Evolutionary conservation across 2,113 vertebrate genomes (phyloP), one percentile per base, ranked within the genome.

Genomic region (Brachypodius melanocephalos): DNA sequence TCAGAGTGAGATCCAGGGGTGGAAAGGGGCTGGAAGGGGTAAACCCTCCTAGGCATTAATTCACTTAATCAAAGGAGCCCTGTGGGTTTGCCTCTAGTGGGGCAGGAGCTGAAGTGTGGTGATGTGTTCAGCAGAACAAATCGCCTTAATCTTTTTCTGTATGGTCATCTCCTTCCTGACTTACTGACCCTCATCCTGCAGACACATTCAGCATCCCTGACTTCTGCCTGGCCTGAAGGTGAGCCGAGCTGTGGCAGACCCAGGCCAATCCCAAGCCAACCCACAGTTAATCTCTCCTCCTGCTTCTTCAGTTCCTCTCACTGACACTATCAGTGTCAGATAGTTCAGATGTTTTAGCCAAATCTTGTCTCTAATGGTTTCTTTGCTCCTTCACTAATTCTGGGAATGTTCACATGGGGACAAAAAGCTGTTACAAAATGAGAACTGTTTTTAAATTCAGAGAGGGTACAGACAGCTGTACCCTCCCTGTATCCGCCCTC

Each of bases 361-460:
- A 52, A 55, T 62, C 40, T 80, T 31, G 25, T 46, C n/a, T 31
- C 40, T 57, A 32, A 31, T 51, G n/a, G 42, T 79, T 16, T 29
- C 61, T 78, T 48, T 81, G 66, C 72, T 93, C 66, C 71, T 95
- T 69, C 61, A 59, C 78, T 69, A 49, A 51, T 71, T 88, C 77
- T 78, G 71, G 77, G 85, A 88, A 72, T 88, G 48, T 84, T 95
- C 63, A 84, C 14, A 17, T 4, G 11, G 49, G 88, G 65, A 82
- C 92, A 96, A 93, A 95, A 89, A 73, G 29, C 74, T 72, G 54
- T 87, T 92, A 87, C 0, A 1, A 94, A 96, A 93, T 71, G 40
- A 84, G 88, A 85, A 91, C 82, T 94, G 83, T 74, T 95, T 96
- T 95, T 58, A 71, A 80, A 96, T 95, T 94, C 94, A 88, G 85